Evolutionary conservation across 2,113 vertebrate genomes (phyloP), one percentile per base, ranked within the genome.

Genomic region (Phalacrocorax pelagicus): DNA sequence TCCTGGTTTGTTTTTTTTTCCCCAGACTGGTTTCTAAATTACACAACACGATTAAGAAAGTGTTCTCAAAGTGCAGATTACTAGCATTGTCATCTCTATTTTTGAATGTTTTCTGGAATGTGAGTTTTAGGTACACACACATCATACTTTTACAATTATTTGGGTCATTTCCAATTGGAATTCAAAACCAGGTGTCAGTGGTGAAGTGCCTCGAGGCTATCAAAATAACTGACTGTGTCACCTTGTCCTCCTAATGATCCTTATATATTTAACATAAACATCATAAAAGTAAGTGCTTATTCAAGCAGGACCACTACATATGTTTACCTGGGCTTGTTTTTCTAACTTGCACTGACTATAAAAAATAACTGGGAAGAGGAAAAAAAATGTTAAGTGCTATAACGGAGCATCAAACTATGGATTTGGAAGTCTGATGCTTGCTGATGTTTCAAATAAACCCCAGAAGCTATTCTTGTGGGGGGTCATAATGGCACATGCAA

Each of bases 211-310:
- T 97, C 23, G 15, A 97, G 97, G 96, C 96, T 94, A 95, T 97
- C 90, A 96, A 94, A 96, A 97, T 95, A 97, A 97, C 86, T 92
- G 94, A 81, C 92, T 96, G 86, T 97, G 97, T 98, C 97, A 98
- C 97, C 97, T 98, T 98, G 97, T 97, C 97, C 96, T 97, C 95
- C 96, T 97, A 97, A 97, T 96, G 97, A 98, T 97, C 97, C 96
- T 97, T 94, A 96, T 91, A 92, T 97, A 96, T 97, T 97, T 95
- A 97, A 97, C 91, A 96, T 93, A 97, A 96, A 97, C 96, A 97
- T 75, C 96, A 97, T 97, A 95, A 97, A 97, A 97, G 88, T 95
- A 95, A 96, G 92, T 97, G 96, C 95, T 97, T 97, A 97, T 96
- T 97, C 97, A 97, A 97, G 97, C 97, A 98, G 95, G 96, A 97